Base-by-base conservation (phyloP, 2,797 vertebrate genomes). In the Acestrorhynchus altus region DNA sequence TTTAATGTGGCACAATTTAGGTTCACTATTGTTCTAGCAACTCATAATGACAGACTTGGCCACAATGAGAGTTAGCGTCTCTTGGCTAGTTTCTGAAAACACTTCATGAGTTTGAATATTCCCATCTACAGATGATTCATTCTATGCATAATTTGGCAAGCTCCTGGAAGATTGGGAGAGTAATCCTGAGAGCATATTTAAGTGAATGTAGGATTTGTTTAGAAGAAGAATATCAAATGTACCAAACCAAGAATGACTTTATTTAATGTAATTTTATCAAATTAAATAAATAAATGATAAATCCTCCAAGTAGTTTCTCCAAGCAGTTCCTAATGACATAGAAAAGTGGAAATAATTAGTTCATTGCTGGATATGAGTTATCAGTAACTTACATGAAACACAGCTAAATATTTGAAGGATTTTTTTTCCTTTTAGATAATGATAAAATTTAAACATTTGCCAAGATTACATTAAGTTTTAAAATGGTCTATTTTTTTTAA, bases 1-100 rank as follows among this genome's bases (percentile, higher is more conserved):
- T 93, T 92, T 86, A 74, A 81, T 44, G 89, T 89, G 89, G 88
- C 90, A 92, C 82, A 85, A 60, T 87, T 91, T 88, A 83, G 89
- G 90, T 89, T 77, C 39, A 57, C 88, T 88, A 93, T 93, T 93
- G 91, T 93, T 92, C 86, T 20, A 60, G 56, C 65, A 42, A 2
- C 81, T 81, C 84, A 88, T 91, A 93, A 89, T 90, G 92, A 93
- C 89, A 92, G 90, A 92, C 86, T 79, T 15, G 12, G 78, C 84
- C 88, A 91, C 90, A 91, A 93, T 90, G 81, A 86, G 88, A 88
- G 89, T 80, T 82, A 84, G 89, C 88, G 79, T 81, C 77, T 83
- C 24, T 88, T 88, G 85, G 87, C 87, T 87, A 87, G 70, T 69
- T 84, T 73, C 83, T 82, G 86, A 77, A 84, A 83, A 86, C 83